These are phyloP conservation scores for Drosophila pseudotalamancana DNA, from an alignment of 2,888 invertebrate species.

Conservation along the genomic window DNA sequence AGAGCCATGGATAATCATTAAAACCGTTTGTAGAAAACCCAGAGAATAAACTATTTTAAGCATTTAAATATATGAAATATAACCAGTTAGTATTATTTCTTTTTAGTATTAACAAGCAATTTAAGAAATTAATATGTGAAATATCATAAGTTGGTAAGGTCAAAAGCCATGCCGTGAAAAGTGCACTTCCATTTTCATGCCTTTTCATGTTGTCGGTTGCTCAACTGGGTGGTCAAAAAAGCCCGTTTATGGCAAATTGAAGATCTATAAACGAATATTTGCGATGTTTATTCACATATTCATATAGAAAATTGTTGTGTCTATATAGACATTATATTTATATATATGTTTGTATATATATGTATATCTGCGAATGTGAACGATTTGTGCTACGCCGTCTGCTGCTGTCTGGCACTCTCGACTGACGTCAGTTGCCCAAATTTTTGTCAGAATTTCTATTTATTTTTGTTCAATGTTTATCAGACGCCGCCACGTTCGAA, in stretches of 20 bases:
- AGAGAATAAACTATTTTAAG: too few species aligned
- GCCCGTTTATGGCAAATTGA: constrained; percentile 24
- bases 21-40: too few species aligned
- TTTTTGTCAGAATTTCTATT: constrained; percentile 9
- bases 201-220: not conserved
- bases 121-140: not conserved
- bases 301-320: not conserved
- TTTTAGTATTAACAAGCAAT: not conserved
- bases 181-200: not conserved
- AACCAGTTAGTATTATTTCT: too few species aligned
- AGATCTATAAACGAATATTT: constrained; percentile 39
- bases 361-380: constrained; percentile 6
- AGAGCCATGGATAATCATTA: too few species aligned
- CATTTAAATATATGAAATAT: too few species aligned
- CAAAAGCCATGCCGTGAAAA: not conserved
- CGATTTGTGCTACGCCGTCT: constrained; percentile 41
- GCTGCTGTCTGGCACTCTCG: constrained; percentile 43
- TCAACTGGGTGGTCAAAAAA: constrained; percentile 21
- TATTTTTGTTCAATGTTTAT: constrained; percentile 40
- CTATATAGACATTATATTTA: constrained; percentile 22
- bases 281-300: constrained; percentile 36
- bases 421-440: constrained; percentile 57
- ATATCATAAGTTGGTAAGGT: not conserved
- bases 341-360: too few species aligned
- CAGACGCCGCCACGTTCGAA: constrained; percentile 34